Base-by-base conservation (phyloP, 2,888 invertebrate genomes). In the Ophioninae sp. region DNA sequence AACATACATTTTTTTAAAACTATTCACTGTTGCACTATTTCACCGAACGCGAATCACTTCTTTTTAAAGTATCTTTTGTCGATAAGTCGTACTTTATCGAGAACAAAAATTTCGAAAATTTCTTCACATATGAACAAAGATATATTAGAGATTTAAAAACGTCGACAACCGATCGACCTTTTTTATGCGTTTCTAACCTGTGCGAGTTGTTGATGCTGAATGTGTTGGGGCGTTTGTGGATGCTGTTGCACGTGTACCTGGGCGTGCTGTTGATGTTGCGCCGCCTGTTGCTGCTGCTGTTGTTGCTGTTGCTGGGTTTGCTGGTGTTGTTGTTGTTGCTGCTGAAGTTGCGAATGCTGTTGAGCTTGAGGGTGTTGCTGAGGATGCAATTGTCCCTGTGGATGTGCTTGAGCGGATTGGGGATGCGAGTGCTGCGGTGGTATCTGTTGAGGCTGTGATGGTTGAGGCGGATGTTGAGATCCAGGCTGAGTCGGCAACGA, bases 311-410 rank as follows among this genome's bases (percentile, higher is more conserved):
- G 82, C 9, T 81, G 84, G 8, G 65, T 75, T 6, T 59, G 77
- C 10, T 73, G 82, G 6, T 67, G 83, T 44, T 61, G 78, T 30
- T 77, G 86, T 39, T 69, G 84, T 6, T 71, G 82, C 39, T 76
- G 75, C n/a, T 41, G 79, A 20, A 7, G 44, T 9, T 79, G 79
- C 10, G 65, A 44, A 39, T 81, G 84, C n/a, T 77, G 73, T 37
- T 51, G 79, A 3, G 23, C 79, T 85, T 85, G 85, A 61, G 86
- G 79, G 85, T 93, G 93, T 81, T 92, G 67, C 88, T 67, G 74
- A 64, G 72, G 30, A 30, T 79, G 78, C 56, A 92, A 93, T 91
- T 82, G 93, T 90, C 44, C 81, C 41, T 81, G 82, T 7, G 84
- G 75, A 79, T 68, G 84, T 68, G 59, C 93, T 91, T 91, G 93